Conservation (phyloP, 2,888 invertebrate genomes). For the Philaethria dido region DNA sequence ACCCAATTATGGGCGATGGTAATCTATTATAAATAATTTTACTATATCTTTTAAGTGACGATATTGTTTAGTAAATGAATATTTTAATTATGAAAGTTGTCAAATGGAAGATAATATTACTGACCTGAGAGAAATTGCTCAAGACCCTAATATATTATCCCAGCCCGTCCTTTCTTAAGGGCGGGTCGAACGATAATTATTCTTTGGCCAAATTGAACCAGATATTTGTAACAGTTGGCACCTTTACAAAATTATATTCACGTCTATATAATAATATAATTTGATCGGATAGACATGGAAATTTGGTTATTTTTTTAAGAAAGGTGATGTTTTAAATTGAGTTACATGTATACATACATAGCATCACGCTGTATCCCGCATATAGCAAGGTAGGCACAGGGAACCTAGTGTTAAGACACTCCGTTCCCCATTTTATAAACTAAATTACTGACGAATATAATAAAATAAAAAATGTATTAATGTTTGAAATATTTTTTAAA, state of each 20-base stretch:
- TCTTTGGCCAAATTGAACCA: slow-evolving; percentile 24
- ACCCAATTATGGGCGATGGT: too few species aligned
- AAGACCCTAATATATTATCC: slow-evolving; percentile 33
- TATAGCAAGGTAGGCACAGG: too few species aligned
- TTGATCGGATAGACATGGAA: too few species aligned
- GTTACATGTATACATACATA: too few species aligned
- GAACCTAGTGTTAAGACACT: too few species aligned
- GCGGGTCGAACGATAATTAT: slow-evolving; percentile 31
- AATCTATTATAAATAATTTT: background rate
- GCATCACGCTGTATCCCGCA: too few species aligned
- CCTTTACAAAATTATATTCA: slow-evolving; percentile 2
- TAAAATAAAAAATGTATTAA: too few species aligned
- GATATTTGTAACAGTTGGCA: slow-evolving; percentile 21
- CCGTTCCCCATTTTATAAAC: too few species aligned
- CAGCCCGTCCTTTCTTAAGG: slow-evolving; percentile 25
- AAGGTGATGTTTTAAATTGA: too few species aligned
- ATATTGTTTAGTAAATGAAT: background rate
- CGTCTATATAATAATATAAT: background rate
- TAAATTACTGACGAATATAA: too few species aligned
- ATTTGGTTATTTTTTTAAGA: too few species aligned
- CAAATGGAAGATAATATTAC: slow-evolving; percentile 31
- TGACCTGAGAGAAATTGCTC: slow-evolving; percentile 34
- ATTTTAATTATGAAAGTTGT: slow-evolving; percentile 25
- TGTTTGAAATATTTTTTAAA: too few species aligned
- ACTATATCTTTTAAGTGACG: background rate